Base-by-base conservation (phyloP, 2,113 vertebrate genomes). In the Sapajus apella region DNA sequence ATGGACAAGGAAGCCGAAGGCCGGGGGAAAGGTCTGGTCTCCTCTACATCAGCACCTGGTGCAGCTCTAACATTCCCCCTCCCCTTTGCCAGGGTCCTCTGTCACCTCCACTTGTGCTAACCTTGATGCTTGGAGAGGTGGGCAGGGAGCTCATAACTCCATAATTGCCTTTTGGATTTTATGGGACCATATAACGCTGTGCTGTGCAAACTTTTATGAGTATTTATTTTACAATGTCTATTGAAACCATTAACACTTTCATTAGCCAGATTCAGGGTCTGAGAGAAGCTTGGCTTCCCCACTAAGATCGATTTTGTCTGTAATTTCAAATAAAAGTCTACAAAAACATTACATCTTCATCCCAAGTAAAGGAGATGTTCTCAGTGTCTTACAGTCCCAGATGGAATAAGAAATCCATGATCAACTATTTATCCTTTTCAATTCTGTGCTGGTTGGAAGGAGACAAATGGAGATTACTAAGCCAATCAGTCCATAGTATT, bases 201-300 rank as follows among this genome's bases (percentile, higher is more conserved):
- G 96, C 94, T 96, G 73, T 95, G 85, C 89, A 96, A 95, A 96
- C 85, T 87, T 97, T 97, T 93, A 96, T 96, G 96, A 97, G 89
- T 97, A 96, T 97, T 97, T 97, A 97, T 95, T 97, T 98, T 97
- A 97, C 85, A 96, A 1, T 95, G 93, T 95, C 97, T 97, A 88
- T 45, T 93, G 91, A 95, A 98, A 87, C 83, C 55, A 97, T 94
- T 96, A 97, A 97, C 90, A 83, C 86, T 96, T 96, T 97, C 94
- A 98, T 97, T 97, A 96, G 93, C 82, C 80, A 89, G 89, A 95
- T 88, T 97, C 95, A 97, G 94, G 77, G 84, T 82, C 94, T 72
- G 4, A 79, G 75, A 96, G 85, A 92, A 68, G 50, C 35, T 90
- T 76, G 50, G 30, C 27, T 96, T 97, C 43, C 35, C 82, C 83